Conservation (phyloP, 2,888 invertebrate genomes). For the Tenthredo mesomela region DNA sequence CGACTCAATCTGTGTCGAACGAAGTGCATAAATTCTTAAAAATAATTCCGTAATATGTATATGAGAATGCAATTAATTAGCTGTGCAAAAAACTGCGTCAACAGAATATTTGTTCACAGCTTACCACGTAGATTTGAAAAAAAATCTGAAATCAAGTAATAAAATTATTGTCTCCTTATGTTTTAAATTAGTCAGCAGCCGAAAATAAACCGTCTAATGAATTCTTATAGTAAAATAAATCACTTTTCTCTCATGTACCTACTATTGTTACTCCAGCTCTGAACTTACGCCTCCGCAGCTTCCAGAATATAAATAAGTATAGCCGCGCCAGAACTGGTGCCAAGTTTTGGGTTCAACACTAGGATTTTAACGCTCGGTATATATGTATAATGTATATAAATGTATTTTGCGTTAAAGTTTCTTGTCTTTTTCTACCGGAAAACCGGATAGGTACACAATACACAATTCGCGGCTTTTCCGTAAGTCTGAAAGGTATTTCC, state of each 20-base stretch:
- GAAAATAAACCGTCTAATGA: neutral
- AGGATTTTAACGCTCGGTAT: neutral
- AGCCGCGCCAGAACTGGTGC: neutral
- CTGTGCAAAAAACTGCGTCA: no score
- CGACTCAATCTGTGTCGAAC: no score
- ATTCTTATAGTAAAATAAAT: neutral
- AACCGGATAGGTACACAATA: neutral
- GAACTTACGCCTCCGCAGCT: neutral
- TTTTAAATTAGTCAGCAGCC: neutral
- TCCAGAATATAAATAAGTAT: neutral
- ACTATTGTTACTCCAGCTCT: neutral
- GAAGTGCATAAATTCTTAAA: no score
- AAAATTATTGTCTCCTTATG: no score
- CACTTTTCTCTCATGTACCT: neutral
- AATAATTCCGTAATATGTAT: no score
- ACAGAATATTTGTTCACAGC: no score
- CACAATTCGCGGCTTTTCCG: neutral
- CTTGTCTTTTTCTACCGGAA: neutral
- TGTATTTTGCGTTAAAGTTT: neutral
- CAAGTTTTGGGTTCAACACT: conserved; percentile 16
- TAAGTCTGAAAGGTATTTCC: neutral
- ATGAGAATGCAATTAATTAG: no score
- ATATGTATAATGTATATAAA: neutral
- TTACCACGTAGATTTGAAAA: no score
- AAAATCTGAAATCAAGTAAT: no score